Evolutionary conservation across 2,888 invertebrate species (phyloP), one percentile per base, ranked within the genome.

Genomic region (Dryomyza anilis): DNA sequence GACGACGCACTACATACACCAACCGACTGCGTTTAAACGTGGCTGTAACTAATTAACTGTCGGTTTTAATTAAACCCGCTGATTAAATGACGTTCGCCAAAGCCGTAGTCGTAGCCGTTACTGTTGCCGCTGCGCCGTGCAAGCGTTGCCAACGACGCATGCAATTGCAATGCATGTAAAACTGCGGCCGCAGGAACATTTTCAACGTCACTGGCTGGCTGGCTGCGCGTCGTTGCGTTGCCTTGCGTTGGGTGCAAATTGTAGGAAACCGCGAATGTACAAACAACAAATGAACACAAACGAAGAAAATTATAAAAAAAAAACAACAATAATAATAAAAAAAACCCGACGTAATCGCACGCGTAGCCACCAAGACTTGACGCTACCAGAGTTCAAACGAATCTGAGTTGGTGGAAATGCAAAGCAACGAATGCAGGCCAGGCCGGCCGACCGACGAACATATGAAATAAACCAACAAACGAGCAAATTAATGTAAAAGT

Each of bases 361-460:
- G 36, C 33, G 50, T 21, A 45, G 7, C 25, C 16, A 29, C 55
- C 52, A 14, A 61, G 61, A 27, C 61, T 39, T 46, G 19, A 53
- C 65, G 63, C 67, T 50, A 23, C 65, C 53, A 67, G 50, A 63
- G 67, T 67, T 67, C 33, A 65, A 67, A 43, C 55, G 59, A 67
- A 29, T 67, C 67, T 67, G 67, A 67, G 19, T 33, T 48, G 29
- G 29, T 33, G 39, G 57, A 57, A 63, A 57, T 21, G 27, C 46
- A 12, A 29, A 16, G 43, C 57, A 39, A 23, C 39, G 50, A 14
- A 50, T n/a, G 36, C 52, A 39, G 16, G 16, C 36, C 60, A 36
- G 33, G n/a, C 29, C 23, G 55, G 10, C 30, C 50, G 52, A 61
- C 39, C 7, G 36, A 36, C 50, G 52, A 52, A 21, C 50, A 52